Base-by-base conservation (phyloP, 1,140 invertebrate species). In the Camponotus vicinus region DNA sequence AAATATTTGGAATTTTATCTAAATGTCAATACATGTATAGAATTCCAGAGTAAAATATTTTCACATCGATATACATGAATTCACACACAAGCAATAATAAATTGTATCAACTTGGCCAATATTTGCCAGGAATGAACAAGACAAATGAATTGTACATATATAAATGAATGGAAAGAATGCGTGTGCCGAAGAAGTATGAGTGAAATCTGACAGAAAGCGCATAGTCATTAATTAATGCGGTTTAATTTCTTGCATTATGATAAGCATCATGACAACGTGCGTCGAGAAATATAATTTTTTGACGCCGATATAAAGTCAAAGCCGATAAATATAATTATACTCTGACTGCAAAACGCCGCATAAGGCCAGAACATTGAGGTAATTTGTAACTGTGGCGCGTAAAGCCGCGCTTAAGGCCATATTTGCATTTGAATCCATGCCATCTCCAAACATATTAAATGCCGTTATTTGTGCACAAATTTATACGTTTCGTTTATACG, bases 301-400 rank as follows among this genome's bases (percentile, higher is more conserved):
- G 27, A 13, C 79, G 37, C 5, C 7, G 4, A 45, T 59, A 13
- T 21, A 32, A 27, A 52, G 21, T 3, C 18, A n/a, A 63, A 6
- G 64, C 77, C 27, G 21, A 79, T 79, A 40, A 55, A 82, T 82
- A 71, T 71, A 82, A 82, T 82, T 59, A 37, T 45, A 45, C 32
- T 34, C 18, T 18, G 64, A 13, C 27, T 59, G 11, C 27, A 57
- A 27, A 27, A 45, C 40, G 37, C 15, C 69, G 21, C 77, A 42
- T 82, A 71, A 70, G 78, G 78, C 49, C 66, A 9, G 21, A 71
- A 57, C 52, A n/a, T 32, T 40, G 7, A 7, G 66, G 49, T 82
- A 82, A 82, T 82, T 82, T 82, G 79, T 82, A 82, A 71, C 79
- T 82, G 67, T 45, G 79, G 79, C 52, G 67, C 79, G 67, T 67